Conservation (phyloP, 2,113 vertebrate species). For the Aegotheles bennettii region DNA sequence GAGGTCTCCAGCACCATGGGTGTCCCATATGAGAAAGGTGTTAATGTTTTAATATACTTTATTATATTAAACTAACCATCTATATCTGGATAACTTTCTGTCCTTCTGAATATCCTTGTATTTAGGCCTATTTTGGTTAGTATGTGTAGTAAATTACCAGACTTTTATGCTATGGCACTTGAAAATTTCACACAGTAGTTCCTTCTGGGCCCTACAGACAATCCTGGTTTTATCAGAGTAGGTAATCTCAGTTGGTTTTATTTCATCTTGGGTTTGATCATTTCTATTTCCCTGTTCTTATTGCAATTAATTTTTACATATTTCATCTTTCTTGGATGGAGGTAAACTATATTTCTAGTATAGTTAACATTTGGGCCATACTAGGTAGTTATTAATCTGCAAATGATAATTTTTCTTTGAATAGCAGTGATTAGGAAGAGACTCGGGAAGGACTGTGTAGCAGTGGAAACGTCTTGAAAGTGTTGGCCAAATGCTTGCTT, state of each 20-base stretch:
- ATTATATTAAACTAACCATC: background rate
- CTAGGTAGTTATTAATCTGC: background rate
- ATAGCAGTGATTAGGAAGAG: background rate
- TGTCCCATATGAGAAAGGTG: no score
- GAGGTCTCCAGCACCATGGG: no score
- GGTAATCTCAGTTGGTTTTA: background rate
- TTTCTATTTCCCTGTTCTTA: background rate
- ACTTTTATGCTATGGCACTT: background rate
- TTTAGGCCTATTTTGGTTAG: background rate
- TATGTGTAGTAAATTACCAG: background rate
- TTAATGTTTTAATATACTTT: background rate
- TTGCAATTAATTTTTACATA: background rate
- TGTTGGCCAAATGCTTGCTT: background rate
- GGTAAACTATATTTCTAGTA: background rate
- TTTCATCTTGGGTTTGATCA: background rate
- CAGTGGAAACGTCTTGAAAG: background rate
- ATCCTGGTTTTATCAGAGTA: background rate
- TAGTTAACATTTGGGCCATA: background rate
- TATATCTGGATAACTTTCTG: background rate
- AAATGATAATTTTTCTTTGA: background rate
- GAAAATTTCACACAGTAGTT: background rate
- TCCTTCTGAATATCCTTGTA: background rate
- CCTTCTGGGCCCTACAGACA: background rate
- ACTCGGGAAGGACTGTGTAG: background rate
- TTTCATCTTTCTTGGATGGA: background rate